Base-by-base conservation (phyloP, 2,888 invertebrate genomes). In the Hybos culiciformis region DNA sequence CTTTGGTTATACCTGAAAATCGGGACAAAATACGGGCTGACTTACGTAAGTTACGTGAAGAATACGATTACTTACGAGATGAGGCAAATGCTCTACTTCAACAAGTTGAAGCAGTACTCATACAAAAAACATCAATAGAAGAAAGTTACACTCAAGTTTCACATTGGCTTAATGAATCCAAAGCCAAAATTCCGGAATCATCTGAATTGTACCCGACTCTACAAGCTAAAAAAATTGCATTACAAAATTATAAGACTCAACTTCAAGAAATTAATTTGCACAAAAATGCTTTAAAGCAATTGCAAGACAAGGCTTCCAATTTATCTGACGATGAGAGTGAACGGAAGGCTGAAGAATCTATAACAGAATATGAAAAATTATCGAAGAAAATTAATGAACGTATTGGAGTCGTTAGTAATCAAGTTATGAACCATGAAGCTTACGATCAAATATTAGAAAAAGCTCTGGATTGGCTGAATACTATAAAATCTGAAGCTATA, bases 41-140 rank as follows among this genome's bases (percentile, higher is more conserved):
- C 58, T 63, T 93, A 15, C 73, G 91, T 56, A 72, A 77, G 47
- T 69, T 93, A 42, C 74, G 93, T 49, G 82, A 84, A 55, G 77
- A 78, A 48, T 87, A 87, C 56, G 93, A 94, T 64, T 74, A 81
- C 39, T 75, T 91, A 37, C 77, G 85, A 5, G 90, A 87, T 61
- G 80, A 83, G 61, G 78, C 90, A 0, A 90, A 86, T 59, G 78
- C 79, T 14, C 77, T 88, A 2, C 78, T 88, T 51, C 90, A 91
- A 61, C 81, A 83, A 54, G 81, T 91, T 15, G 93, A 94, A 69
- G 83, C 82, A 1, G 82, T 85, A 31, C 75, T 93, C 48, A 83
- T 91, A 60, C 88, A 92, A 54, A 77, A 92, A 63, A 86, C 88
- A 4, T 90, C 91, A 2, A 90, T 94, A 61, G 92, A 93, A 60